A percentile compares a stretch with the other conserved stretches of the same genome.
Conservation (phyloP, 2,888 invertebrate species). For the Rutpela maculata region DNA sequence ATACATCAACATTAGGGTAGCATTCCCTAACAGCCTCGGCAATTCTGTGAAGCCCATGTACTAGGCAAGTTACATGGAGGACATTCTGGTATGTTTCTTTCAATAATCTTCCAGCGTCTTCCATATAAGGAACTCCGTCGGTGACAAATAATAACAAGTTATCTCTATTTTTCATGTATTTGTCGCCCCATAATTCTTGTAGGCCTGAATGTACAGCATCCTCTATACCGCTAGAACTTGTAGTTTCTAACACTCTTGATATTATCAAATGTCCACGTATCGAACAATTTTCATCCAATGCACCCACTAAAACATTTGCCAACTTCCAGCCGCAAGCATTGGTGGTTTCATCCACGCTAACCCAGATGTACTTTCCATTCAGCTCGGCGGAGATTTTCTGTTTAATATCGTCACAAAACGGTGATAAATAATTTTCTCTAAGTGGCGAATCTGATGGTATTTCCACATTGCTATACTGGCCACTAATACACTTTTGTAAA, state of each 20-base stretch:
- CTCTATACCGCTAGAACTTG: background rate
- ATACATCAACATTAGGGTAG: conserved; percentile 3
- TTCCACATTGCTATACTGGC: background rate
- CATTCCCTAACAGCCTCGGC: conserved; percentile 9
- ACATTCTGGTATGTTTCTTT: background rate
- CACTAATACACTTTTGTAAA: conserved; percentile 1
- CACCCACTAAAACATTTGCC: background rate
- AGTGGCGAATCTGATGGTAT: background rate
- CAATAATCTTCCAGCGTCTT: background rate
- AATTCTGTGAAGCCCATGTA: conserved; percentile 8
- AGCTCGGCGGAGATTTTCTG: background rate
- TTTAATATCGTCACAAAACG: background rate
- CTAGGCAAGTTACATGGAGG: background rate
- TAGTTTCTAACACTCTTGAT: background rate
- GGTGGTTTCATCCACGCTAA: background rate
- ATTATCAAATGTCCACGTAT: background rate
- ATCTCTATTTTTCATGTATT: background rate
- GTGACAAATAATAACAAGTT: background rate
- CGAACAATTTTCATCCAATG: background rate
- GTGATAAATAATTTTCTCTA: background rate
- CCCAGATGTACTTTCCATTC: background rate
- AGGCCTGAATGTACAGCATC: background rate
- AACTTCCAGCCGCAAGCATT: background rate
- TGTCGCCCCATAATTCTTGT: background rate
- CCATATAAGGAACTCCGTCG: background rate